Evolutionary conservation across 2,797 vertebrate species (phyloP).

Genomic region (Perodicticus potto): DNA sequence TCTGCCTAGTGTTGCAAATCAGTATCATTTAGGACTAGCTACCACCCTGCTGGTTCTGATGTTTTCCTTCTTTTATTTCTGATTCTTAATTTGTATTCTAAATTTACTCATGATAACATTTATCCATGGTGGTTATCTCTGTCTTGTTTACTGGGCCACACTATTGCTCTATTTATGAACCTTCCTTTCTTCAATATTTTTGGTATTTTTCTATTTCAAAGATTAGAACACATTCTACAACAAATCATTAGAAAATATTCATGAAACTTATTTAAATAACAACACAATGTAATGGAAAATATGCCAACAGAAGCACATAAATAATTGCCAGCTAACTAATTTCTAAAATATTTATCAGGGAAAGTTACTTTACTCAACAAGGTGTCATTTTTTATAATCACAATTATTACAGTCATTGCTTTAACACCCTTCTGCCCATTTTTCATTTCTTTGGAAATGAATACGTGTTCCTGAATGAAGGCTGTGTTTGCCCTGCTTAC

Average conservation of each 20-base stretch:
- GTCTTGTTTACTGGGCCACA: not conserved
- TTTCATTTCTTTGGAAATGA: not conserved
- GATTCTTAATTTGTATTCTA: not conserved
- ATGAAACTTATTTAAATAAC: not conserved
- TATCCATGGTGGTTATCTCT: not conserved
- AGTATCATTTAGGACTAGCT: not conserved
- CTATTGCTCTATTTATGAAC: not conserved
- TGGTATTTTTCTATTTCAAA: not conserved
- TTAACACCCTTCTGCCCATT: not conserved
- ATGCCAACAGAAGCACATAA: not conserved
- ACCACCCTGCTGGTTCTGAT: not conserved
- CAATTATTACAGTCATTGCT: not conserved
- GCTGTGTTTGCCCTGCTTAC: not conserved
- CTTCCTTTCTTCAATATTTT: not conserved
- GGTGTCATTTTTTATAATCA: not conserved
- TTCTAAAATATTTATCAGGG: not conserved
- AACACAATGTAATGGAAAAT: not conserved
- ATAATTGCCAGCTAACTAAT: not conserved
- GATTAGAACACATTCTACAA: not conserved
- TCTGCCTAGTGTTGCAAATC: not conserved
- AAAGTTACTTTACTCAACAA: not conserved
- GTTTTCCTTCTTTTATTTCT: not conserved
- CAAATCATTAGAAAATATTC: not conserved
- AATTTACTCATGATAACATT: not conserved
- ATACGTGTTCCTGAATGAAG: not conserved